A percentile compares a stretch with the other conserved stretches of the same genome.
Evolutionary conservation across 2,797 vertebrate genomes (phyloP).

Genomic region (Stomatorhinus walkeri): DNA sequence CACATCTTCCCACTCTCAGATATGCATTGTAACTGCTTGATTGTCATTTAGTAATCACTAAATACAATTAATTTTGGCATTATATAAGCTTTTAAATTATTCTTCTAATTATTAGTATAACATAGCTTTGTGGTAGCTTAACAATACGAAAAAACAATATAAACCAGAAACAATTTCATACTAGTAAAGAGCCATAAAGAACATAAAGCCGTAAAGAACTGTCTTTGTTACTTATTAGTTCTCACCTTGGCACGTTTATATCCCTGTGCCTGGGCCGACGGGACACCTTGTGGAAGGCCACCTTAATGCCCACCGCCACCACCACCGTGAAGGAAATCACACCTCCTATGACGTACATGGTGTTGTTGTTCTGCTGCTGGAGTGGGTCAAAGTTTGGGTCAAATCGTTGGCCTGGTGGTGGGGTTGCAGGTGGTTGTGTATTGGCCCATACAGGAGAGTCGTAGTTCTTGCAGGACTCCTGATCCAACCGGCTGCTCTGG

Average conservation of each 20-base stretch:
- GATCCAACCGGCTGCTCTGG: slow-evolving; percentile 73
- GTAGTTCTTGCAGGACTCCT: slow-evolving; percentile 77
- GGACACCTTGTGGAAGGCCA: slow-evolving; percentile 83
- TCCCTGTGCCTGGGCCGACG: slow-evolving; percentile 75
- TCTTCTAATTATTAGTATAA: background rate
- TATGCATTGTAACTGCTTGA: background rate
- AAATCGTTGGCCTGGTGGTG: slow-evolving; percentile 45
- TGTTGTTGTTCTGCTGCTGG: slow-evolving; percentile 69
- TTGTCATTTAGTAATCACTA: background rate
- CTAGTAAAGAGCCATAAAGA: background rate
- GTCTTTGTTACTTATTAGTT: background rate
- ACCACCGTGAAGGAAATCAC: slow-evolving; percentile 84
- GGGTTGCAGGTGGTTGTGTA: slow-evolving; percentile 56
- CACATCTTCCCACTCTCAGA: background rate
- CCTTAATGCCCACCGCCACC: slow-evolving; percentile 74
- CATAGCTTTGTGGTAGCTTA: background rate
- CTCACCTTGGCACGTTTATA: slow-evolving; percentile 81
- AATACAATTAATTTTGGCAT: background rate
- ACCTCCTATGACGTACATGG: slow-evolving; percentile 80
- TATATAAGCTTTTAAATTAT: background rate
- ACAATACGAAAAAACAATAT: background rate
- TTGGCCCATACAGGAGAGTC: slow-evolving; percentile 72
- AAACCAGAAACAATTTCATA: background rate
- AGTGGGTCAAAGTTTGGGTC: slow-evolving; percentile 64
- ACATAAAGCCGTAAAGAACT: background rate